Evolutionary conservation across 2,888 invertebrate species (phyloP).

Genomic region (Erebia palarica): DNA sequence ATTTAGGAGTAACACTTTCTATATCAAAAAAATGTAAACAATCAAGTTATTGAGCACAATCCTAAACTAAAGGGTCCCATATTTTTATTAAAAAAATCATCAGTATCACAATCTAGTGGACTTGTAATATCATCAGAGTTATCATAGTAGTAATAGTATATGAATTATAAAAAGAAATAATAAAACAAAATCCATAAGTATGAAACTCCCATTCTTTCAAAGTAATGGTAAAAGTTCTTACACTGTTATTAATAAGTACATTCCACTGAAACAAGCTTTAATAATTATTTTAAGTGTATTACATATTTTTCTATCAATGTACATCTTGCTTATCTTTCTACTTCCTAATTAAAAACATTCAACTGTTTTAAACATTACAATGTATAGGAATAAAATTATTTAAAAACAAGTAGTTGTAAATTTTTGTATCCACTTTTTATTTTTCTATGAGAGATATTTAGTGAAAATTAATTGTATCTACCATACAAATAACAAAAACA

Average conservation of each 20-base stretch:
- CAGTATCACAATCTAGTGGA: not conserved
- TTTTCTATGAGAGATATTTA: not conserved
- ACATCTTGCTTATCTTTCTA: slow-evolving; percentile 10
- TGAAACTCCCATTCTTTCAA: not conserved
- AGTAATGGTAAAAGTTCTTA: not conserved
- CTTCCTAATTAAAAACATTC: not conserved
- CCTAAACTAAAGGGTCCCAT: not conserved
- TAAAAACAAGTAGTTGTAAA: not conserved
- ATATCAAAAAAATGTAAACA: not conserved
- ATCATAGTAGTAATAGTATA: not conserved
- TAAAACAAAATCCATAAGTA: too few relatives aligned
- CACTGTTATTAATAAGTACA: too few relatives aligned
- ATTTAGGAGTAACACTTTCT: not conserved
- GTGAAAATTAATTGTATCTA: too few relatives aligned
- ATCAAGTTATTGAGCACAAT: not conserved
- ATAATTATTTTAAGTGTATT: slow-evolving; percentile 9
- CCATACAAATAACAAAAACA: too few relatives aligned
- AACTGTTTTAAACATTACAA: slow-evolving; percentile 3
- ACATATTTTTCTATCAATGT: slow-evolving; percentile 19
- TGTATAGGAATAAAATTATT: slow-evolving; percentile 3
- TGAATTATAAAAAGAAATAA: too few relatives aligned
- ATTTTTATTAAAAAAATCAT: not conserved
- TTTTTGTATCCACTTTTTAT: not conserved
- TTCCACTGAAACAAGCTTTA: slow-evolving; percentile 17
- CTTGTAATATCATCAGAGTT: not conserved